phyloP scores from a whole-genome alignment of 2,113 vertebrate genomes.

The Percopsis transmontana region DNA sequence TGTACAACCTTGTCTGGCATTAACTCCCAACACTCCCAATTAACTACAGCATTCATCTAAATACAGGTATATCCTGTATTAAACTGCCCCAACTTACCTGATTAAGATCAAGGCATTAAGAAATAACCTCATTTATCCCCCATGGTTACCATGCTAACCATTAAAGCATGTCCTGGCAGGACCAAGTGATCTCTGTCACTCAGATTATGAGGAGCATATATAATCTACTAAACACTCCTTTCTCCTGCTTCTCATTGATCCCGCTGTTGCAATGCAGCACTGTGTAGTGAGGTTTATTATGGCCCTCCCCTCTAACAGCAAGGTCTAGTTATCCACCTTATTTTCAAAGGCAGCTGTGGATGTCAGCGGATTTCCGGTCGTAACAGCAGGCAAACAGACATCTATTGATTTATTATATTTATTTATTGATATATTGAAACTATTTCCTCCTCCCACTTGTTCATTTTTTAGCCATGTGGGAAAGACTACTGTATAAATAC shows the following conservation, averaged over 20 bases:
- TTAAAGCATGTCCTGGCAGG: conserved; percentile 22
- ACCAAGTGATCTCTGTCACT: conserved; percentile 27
- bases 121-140: background rate
- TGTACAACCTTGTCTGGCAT: background rate
- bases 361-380: no score
- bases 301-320: conserved; percentile 40
- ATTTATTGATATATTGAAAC: no score
- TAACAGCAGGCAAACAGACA: no score
- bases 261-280: conserved; percentile 8
- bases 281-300: conserved; percentile 56
- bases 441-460: no score
- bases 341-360: no score
- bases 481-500: conserved; percentile 26
- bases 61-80: conserved; percentile 13
- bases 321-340: conserved; percentile 14
- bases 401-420: no score
- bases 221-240: conserved; percentile 49
- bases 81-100: background rate
- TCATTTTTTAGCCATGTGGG: background rate
- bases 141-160: background rate
- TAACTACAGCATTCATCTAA: conserved; percentile 1
- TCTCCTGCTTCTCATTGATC: conserved; percentile 52
- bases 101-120: conserved; percentile 1
- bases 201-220: conserved; percentile 12
- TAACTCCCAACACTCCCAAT: background rate